Evolutionary conservation across 2,888 invertebrate genomes (phyloP).

Genomic region (Caenorhabditis macrosperma): DNA sequence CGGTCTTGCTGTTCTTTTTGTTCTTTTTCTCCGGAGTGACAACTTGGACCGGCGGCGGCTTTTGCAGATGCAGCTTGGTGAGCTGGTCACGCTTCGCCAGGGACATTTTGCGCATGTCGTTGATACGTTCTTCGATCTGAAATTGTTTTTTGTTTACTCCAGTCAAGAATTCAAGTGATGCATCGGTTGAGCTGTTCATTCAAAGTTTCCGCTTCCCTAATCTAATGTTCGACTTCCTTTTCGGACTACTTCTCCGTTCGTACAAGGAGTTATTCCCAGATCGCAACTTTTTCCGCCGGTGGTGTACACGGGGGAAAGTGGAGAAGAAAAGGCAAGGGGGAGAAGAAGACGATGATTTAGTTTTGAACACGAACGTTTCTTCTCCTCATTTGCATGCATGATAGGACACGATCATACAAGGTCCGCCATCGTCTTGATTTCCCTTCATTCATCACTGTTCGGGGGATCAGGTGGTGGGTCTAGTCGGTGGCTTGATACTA

Average conservation of each 20-base stretch:
- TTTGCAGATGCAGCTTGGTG: conserved; percentile 63
- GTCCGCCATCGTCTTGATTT: conserved; percentile 47
- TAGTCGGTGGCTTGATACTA: not conserved
- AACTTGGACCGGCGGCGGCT: conserved; percentile 71
- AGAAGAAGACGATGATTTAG: conserved; percentile 45
- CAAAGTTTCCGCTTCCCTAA: conserved; percentile 6
- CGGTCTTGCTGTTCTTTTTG: conserved; percentile 48
- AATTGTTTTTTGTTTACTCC: conserved; percentile 22
- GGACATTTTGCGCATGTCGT: conserved; percentile 94
- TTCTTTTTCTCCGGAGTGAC: conserved; percentile 77
- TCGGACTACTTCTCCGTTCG: conserved; percentile 14
- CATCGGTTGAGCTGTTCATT: not conserved
- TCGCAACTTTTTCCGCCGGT: conserved; percentile 52
- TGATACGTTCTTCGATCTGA: conserved; percentile 92
- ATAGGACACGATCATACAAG: conserved; percentile 54
- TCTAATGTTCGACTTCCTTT: conserved; percentile 18
- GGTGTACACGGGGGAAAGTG: conserved; percentile 42
- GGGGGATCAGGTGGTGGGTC: conserved; percentile 13
- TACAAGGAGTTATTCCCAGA: conserved; percentile 39
- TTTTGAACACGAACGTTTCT: conserved; percentile 56
- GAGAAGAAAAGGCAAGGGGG: conserved; percentile 16
- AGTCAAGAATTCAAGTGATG: no score
- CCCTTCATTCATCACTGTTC: conserved; percentile 12
- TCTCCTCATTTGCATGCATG: conserved; percentile 59
- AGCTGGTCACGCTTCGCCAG: conserved; percentile 80